Base-by-base conservation (phyloP, 2,797 vertebrate species). In the Sternarchorhynchus goeldii region DNA sequence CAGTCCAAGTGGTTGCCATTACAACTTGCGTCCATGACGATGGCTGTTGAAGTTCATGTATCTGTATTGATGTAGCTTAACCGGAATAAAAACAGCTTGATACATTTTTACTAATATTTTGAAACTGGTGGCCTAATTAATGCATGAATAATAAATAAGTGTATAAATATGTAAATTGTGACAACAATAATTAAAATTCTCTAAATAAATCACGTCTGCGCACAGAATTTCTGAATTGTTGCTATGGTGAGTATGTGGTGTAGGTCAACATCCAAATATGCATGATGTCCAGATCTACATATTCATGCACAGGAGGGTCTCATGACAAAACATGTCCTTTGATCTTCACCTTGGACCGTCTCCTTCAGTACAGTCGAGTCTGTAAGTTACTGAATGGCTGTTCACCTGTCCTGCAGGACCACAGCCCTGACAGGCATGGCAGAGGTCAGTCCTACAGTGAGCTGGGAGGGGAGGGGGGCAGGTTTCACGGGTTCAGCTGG, bases 1-100 rank as follows among this genome's bases (percentile, higher is more conserved):
- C 89, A 86, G 6, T 90, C 88, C 90, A 74, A 64, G 17, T 25
- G 14, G 59, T 65, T 76, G 73, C 73, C 50, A 29, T 69, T 57
- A 36, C 39, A 69, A 77, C 57, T 56, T 32, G 3, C 34, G 60
- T 50, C 21, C 63, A 73, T 20, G 25, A 50, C n/a, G 16, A 76
- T 25, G 63, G 32, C 57, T 20, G 34, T 39, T 18, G 41, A 25
- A 41, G 32, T 76, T 70, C 36, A 6, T 77, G 7, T 53, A 1
- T 50, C 65, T 18, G 25, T 68, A 21, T 25, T 53, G 18, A 17
- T 69, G 66, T 25, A 29, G 16, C 17, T 18, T 25, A 12, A 29
- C 39, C 16, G 31, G n/a, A 39, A 18, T 69, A 18, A 25, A 31
- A 17, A 4, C 4, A 67, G 14, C n/a, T 50, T 67, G 21, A 25